A percentile compares a stretch with the other conserved stretches of the same genome.
These are phyloP conservation scores for Saccopteryx bilineata DNA, from an alignment of 2,113 vertebrate species.

Conservation along the genomic window DNA sequence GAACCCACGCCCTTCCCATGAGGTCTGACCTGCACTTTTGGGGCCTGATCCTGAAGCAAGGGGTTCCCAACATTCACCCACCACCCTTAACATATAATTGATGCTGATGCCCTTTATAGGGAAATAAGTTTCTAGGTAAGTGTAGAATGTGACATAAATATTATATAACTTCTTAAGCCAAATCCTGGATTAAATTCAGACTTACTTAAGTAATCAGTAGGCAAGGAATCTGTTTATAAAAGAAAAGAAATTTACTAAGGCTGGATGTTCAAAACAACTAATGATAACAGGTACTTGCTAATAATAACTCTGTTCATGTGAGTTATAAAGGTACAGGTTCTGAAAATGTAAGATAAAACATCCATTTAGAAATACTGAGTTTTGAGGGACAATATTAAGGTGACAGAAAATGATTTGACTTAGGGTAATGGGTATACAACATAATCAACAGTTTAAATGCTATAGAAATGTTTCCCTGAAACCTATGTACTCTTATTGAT, in stretches of 20 bases:
- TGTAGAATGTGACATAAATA: neutral
- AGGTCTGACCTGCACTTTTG: neutral
- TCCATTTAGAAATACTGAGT: conserved; percentile 9
- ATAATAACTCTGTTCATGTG: conserved; percentile 59
- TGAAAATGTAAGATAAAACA: conserved; percentile 43
- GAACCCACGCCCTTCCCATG: neutral
- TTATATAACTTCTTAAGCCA: conserved; percentile 12
- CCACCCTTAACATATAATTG: neutral
- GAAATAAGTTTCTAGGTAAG: neutral
- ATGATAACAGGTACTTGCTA: conserved; percentile 36
- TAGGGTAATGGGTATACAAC: no score
- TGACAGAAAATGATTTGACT: no score
- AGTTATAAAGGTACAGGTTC: conserved; percentile 25
- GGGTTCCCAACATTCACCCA: neutral
- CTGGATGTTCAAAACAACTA: conserved; percentile 8
- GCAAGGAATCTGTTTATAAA: conserved; percentile 1
- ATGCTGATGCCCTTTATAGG: neutral
- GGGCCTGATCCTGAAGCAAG: neutral
- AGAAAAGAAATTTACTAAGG: conserved; percentile 49
- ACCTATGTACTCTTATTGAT: no score
- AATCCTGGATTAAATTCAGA: conserved; percentile 48
- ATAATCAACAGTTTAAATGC: no score
- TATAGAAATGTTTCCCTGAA: no score
- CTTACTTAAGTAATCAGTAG: neutral
- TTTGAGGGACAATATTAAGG: neutral